A percentile compares a stretch with the other conserved stretches of the same genome.
Evolutionary conservation across 2,888 invertebrate genomes (phyloP).

Genomic region (Drosophila recens): DNA sequence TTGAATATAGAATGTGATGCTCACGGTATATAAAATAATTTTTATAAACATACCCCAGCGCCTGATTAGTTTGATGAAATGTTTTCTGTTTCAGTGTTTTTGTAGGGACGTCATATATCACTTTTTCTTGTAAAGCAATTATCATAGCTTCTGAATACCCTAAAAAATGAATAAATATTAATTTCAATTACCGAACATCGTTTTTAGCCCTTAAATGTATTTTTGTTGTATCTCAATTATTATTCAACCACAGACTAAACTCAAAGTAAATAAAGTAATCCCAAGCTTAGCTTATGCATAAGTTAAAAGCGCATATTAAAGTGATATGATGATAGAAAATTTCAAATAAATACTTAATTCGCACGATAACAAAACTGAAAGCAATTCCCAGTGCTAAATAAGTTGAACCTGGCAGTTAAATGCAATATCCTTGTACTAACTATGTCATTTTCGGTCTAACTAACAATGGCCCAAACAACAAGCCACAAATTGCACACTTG

Average conservation of each 20-base stretch:
- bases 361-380: conserved; percentile 1
- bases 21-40: too few species aligned
- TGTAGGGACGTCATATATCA: too few species aligned
- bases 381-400: conserved; percentile 17
- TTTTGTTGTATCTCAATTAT: too few species aligned
- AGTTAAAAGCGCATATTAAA: conserved; percentile 1
- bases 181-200: too few species aligned
- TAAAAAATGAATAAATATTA: too few species aligned
- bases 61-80: too few species aligned
- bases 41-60: too few species aligned
- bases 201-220: too few species aligned
- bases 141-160: too few species aligned
- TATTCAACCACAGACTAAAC: neutral
- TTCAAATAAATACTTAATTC: conserved; percentile 11
- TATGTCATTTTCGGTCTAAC: conserved; percentile 37
- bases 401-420: conserved; percentile 26
- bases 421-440: conserved; percentile 48
- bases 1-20: too few species aligned
- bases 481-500: conserved; percentile 56
- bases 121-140: too few species aligned
- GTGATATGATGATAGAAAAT: neutral
- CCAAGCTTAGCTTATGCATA: neutral
- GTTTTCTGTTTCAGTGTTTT: too few species aligned
- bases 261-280: neutral
- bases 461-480: conserved; percentile 48